Evolutionary conservation across 1,140 invertebrate species (phyloP), one percentile per base, ranked within the genome.

Genomic region (Danaus melanippus): DNA sequence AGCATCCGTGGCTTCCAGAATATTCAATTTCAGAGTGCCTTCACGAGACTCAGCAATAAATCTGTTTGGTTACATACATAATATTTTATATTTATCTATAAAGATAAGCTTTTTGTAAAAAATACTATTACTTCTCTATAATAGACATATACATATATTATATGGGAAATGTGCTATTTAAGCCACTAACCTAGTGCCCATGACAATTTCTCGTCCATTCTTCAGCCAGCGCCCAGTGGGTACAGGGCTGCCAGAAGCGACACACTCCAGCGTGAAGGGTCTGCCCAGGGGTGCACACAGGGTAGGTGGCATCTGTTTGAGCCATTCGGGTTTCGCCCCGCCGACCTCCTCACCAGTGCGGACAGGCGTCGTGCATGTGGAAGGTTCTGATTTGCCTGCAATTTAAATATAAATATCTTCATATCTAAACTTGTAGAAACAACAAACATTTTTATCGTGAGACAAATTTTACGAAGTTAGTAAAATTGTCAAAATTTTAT

Each of bases 301-400:
- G 60, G 90, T 90, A 66, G 96, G 92, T 10, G 90, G 90, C 42
- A 99, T 84, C 62, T 93, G 92, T 52, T 92, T 91, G 47, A 98
- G 87, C 89, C 99, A 99, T 76, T 98, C 96, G 0, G 98, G 98
- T 76, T 95, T 96, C 48, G 92, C 92, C 8, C 97, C 98, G 51
- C 95, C 94, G 48, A 93, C 89, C 44, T 96, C 92, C 81, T 96
- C 95, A 71, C 94, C 95, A 1, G 97, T 92, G 69, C 95, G 96
- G 17, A 97, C 94, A 2, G 96, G 96, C 39, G 90, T 92, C 1
- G 94, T 94, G 76, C 94, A 94, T 1, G 90, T 87, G 53, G 95
- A 96, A n/a, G 96, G 95, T 54, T 97, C 95, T 53, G 96, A 96
- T 70, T 92, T 91, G 57, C 96, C 96, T 62, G 8, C 9, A 46